Conservation (phyloP, 2,888 invertebrate species). For the Microplitis deprimator region DNA sequence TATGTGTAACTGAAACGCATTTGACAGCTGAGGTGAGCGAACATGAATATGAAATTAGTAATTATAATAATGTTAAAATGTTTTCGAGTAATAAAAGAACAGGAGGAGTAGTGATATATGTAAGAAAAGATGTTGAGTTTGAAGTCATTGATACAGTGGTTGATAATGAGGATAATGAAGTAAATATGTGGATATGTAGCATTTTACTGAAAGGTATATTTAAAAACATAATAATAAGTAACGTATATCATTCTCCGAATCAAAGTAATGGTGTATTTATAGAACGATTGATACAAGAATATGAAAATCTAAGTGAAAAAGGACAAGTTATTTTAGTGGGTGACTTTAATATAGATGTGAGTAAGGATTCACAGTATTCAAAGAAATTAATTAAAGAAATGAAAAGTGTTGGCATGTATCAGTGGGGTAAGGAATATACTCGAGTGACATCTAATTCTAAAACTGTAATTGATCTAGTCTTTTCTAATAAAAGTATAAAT, state of each 20-base stretch:
- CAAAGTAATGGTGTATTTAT: conserved; percentile 7
- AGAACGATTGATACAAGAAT: conserved; percentile 9
- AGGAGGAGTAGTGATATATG: conserved; percentile 9
- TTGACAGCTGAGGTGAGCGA: conserved; percentile 10
- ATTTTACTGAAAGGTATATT: neutral
- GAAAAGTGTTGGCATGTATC: neutral
- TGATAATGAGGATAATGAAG: neutral
- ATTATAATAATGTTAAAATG: neutral
- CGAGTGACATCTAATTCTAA: neutral
- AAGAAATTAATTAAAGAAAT: neutral
- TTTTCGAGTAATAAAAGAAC: conserved; percentile 11
- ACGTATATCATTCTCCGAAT: conserved; percentile 12
- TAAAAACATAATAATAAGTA: neutral
- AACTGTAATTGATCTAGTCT: neutral
- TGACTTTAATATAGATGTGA: conserved; percentile 5
- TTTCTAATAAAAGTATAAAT: conserved; percentile 2
- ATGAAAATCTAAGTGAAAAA: neutral
- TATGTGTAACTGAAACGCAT: conserved; percentile 4
- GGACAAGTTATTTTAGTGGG: conserved; percentile 10
- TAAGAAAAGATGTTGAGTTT: neutral
- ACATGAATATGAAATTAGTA: neutral
- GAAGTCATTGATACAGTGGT: neutral
- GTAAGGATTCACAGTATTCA: conserved; percentile 7
- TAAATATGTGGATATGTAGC: conserved; percentile 15
- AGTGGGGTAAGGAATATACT: neutral